phyloP scores from a whole-genome alignment of 1,140 invertebrate genomes.

The Sipha flava region DNA sequence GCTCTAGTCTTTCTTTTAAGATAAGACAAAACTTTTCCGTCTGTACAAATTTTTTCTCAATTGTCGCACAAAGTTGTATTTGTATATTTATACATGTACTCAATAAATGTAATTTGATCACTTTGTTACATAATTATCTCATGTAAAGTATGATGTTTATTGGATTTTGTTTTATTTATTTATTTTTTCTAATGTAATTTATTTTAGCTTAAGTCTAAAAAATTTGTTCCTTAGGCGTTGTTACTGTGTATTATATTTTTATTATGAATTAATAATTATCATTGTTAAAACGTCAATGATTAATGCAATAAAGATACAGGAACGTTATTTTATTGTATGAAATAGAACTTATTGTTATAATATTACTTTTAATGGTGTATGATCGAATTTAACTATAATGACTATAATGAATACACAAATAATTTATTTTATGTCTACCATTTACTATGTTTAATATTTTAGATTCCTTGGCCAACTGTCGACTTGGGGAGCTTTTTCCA shows the following conservation, averaged over 20 bases:
- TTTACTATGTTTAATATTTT: too few species aligned
- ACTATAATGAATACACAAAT: too few species aligned
- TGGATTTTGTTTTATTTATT: neutral
- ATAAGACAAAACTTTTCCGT: neutral
- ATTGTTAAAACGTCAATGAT: neutral
- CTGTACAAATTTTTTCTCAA: neutral
- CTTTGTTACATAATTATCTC: neutral
- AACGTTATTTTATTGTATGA: neutral
- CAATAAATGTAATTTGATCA: neutral
- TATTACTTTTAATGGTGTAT: neutral
- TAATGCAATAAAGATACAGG: neutral
- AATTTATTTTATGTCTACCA: too few species aligned
- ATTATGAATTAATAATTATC: neutral
- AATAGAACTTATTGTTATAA: neutral
- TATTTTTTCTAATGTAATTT: neutral
- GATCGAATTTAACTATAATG: neutral
- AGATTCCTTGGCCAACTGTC: too few species aligned
- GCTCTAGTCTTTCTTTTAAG: neutral
- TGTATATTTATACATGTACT: neutral
- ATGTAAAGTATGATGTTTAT: neutral
- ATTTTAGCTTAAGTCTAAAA: neutral
- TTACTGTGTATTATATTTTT: conserved; percentile 2
- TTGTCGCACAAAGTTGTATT: neutral
- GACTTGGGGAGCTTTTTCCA: too few species aligned
- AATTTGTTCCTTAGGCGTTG: neutral